Percentiles rank a stretch among this genome's conserved stretches.
phyloP scores from a whole-genome alignment of 2,113 vertebrate genomes.

The Athene noctua region DNA sequence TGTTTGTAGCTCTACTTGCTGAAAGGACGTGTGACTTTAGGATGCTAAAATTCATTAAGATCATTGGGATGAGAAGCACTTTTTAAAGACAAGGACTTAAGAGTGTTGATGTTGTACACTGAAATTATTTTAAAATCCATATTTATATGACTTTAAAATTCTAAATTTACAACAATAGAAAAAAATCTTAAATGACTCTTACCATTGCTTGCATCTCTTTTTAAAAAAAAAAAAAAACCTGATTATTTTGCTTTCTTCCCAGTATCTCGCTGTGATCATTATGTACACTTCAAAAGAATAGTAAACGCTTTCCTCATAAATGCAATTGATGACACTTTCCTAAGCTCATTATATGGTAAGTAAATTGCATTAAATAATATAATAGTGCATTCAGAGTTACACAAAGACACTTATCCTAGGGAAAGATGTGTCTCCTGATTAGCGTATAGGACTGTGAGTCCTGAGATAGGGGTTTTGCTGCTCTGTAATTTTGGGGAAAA shows the following conservation, averaged over 20 bases:
- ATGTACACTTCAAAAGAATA: constrained; percentile 80
- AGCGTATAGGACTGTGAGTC: not conserved
- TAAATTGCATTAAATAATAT: not conserved
- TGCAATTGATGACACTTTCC: constrained; percentile 77
- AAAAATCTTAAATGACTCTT: not conserved
- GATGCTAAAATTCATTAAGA: not conserved
- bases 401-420: not conserved
- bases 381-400: not conserved
- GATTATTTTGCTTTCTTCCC: constrained; percentile 24
- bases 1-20: not conserved
- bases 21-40: not conserved
- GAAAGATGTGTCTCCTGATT: not conserved
- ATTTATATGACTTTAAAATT: not conserved
- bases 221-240: not conserved
- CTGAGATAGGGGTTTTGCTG: not conserved
- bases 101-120: not conserved
- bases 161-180: not conserved
- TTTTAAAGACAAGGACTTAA: not conserved
- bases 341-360: constrained; percentile 83
- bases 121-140: not conserved
- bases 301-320: constrained; percentile 86
- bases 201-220: not conserved
- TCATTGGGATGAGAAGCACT: not conserved
- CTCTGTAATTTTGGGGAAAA: not conserved
- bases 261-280: constrained; percentile 75